These are phyloP conservation scores for Phainopepla nitens DNA, from an alignment of 2,113 vertebrate species.

Conservation along the genomic window DNA sequence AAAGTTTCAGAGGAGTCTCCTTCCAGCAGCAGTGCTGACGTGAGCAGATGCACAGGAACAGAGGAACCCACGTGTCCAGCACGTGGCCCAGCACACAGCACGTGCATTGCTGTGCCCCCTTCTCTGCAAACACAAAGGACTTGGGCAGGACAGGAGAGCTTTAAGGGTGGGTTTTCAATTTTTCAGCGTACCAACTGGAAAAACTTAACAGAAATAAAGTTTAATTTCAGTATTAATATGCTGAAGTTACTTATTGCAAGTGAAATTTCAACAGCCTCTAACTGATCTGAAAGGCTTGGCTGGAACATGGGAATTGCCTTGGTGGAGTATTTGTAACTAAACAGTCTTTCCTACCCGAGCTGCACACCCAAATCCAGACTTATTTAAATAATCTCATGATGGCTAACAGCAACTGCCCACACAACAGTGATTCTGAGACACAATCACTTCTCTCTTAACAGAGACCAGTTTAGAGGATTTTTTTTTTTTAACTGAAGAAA, in stretches of 20 bases:
- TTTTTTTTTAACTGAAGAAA: neutral
- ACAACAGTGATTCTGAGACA: neutral
- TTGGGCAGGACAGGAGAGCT: rapidly evolving
- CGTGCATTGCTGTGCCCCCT: rapidly evolving
- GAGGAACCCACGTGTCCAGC: neutral
- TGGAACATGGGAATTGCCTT: neutral
- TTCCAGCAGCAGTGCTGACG: neutral
- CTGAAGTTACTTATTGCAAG: neutral
- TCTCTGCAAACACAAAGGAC: neutral
- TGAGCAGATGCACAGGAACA: rapidly evolving
- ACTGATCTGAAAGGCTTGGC: neutral
- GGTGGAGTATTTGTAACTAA: neutral
- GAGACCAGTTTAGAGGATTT: neutral
- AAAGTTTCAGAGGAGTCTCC: neutral
- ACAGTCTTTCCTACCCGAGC: neutral
- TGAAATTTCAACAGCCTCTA: neutral
- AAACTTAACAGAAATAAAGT: neutral
- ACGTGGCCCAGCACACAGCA: rapidly evolving
- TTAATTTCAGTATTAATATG: neutral
- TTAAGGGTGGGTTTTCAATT: neutral
- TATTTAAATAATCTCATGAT: neutral
- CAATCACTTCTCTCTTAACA: neutral
- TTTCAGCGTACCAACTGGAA: neutral
- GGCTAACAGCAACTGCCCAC: neutral
- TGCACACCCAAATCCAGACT: neutral